Percentiles rank a stretch among this genome's conserved stretches.
phyloP scores from a whole-genome alignment of 2,888 invertebrate species.

The Eupithecia abbreviata region DNA sequence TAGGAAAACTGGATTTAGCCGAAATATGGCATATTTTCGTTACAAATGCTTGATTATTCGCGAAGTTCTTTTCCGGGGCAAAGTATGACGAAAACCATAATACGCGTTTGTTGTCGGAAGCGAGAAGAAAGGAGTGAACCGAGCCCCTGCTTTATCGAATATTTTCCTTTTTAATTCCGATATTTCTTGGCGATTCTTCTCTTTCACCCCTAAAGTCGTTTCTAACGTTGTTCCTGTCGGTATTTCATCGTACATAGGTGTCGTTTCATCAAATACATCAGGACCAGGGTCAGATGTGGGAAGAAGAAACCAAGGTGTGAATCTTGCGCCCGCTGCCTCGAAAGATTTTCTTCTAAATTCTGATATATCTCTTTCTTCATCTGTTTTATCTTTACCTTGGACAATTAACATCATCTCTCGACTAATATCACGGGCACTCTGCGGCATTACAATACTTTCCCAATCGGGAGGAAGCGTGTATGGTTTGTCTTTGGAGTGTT shows the following conservation, averaged over 20 bases:
- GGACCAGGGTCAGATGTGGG: neutral
- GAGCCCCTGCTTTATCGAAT: neutral
- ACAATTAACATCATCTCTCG: neutral
- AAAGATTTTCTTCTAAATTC: neutral
- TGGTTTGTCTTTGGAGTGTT: neutral
- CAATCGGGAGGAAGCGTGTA: neutral
- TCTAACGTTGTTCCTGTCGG: neutral
- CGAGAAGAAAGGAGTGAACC: conserved; percentile 4
- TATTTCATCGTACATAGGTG: neutral
- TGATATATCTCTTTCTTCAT: neutral
- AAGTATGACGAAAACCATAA: neutral
- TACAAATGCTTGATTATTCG: neutral
- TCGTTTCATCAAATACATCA: neutral
- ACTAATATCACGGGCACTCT: neutral
- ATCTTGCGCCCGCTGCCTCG: neutral
- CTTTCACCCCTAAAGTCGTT: neutral
- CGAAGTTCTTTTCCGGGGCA: neutral
- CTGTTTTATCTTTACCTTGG: neutral
- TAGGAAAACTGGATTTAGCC: no score
- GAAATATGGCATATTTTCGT: neutral
- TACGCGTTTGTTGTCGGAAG: neutral
- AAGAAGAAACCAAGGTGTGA: neutral
- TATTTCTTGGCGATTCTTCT: neutral
- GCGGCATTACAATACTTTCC: neutral
- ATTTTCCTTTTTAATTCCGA: neutral